Evolutionary conservation across 2,113 vertebrate genomes (phyloP).

Genomic region (Mesitornis unicolor): DNA sequence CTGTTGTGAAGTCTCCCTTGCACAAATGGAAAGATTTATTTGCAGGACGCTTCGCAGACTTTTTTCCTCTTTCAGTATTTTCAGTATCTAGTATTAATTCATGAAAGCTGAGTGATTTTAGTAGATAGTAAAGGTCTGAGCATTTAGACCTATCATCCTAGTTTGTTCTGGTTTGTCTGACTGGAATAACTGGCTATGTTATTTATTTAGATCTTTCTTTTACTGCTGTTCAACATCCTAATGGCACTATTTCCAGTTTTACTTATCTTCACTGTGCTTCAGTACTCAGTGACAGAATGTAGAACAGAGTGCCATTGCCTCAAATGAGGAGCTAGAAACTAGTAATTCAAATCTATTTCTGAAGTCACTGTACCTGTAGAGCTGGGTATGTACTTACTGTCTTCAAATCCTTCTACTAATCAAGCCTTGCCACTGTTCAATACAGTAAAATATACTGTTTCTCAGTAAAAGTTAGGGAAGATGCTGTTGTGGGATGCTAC

Average conservation of each 20-base stretch:
- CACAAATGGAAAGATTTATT: neutral
- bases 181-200: neutral
- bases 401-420: neutral
- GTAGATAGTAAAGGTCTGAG: neutral
- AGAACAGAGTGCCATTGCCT: neutral
- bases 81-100: neutral
- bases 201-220: neutral
- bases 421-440: neutral
- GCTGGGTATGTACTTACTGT: neutral
- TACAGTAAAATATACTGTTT: neutral
- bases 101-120: neutral
- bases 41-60: accelerated
- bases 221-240: neutral
- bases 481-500: neutral
- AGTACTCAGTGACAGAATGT: neutral
- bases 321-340: neutral
- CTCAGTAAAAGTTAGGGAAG: neutral
- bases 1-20: neutral
- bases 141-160: neutral
- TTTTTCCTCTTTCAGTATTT: neutral
- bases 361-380: neutral
- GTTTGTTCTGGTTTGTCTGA: neutral
- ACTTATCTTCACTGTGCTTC: neutral
- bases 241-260: neutral
- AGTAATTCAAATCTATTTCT: neutral